Evolutionary conservation across 2,888 invertebrate species (phyloP), one percentile per base, ranked within the genome.

Genomic region (Nipponacmea schrenckii): DNA sequence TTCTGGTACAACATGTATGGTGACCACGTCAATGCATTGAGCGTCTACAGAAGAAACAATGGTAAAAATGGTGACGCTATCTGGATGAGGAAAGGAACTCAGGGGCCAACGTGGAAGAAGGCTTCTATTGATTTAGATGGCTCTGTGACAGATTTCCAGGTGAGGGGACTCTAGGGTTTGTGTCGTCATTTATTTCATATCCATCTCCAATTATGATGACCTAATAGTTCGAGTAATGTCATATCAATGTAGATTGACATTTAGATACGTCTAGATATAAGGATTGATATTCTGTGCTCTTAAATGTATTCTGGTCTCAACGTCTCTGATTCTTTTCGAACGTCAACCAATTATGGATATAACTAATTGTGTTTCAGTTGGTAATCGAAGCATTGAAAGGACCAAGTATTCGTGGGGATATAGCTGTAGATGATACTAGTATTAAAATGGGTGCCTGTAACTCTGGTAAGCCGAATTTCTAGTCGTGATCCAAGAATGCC

Each of bases 1-100:
- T 84, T 85, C 76, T 85, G 83, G 83, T 85, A 85, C 72, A 83
- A 80, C 71, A 86, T 86, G 85, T 80, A 79, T 62, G 85, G 85
- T 4, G 73, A 76, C 20, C 77, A 80, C 70, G 77, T 83, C 7
- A 79, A 76, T 24, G 70, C 73, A 12, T 73, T 84, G 8, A 83
- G 78, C 69, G 66, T 82, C 26, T 82, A 81, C 63, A 64, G 74
- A 0, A 78, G 77, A 67, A 44, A 69, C 2, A 74, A 74, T 14
- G 71, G 26, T 44, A 31, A 64, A 1, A 75, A 80, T 10, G 80
- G 80, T 7, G 66, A 67, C 15, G 74, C 81, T 14, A 70, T 82
- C 10, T 85, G 83, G 83, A 76, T 75, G 2, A 68, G 76, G 66
- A 64, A 73, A n/a, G 80, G 80, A 31, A 78, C 78, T 20, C 80